Conservation (phyloP, 2,797 vertebrate species). For the Synaphobranchus kaupii region DNA sequence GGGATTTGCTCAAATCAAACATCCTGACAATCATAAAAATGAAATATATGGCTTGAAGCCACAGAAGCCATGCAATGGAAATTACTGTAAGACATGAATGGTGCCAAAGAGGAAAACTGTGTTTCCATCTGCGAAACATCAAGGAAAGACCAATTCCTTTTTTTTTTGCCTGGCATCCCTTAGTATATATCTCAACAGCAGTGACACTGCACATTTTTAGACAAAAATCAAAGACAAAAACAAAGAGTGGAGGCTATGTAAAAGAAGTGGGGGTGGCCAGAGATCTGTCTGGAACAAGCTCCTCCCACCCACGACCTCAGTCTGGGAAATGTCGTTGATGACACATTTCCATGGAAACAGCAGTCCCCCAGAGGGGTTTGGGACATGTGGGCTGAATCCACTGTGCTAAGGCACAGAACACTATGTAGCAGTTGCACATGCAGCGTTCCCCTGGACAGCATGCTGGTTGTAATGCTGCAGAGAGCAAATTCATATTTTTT, state of each 20-base stretch:
- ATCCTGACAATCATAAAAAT: neutral
- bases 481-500: neutral
- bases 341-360: constrained; percentile 8
- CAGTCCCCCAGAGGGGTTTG: neutral
- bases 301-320: constrained; percentile 14
- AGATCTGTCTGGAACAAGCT: constrained; percentile 1
- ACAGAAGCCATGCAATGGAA: too few species aligned
- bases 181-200: neutral
- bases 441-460: neutral
- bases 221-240: neutral
- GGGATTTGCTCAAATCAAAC: neutral
- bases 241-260: neutral
- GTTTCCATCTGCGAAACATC: neutral
- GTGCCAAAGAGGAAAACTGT: neutral
- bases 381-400: constrained; percentile 9
- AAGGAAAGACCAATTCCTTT: neutral
- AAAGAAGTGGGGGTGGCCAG: neutral
- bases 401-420: neutral
- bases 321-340: constrained; percentile 13
- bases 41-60: neutral
- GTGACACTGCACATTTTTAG: neutral
- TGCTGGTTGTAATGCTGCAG: neutral
- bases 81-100: too few species aligned
- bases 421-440: neutral
- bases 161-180: neutral